These are phyloP conservation scores for Morphnarchus princeps DNA, from an alignment of 2,113 vertebrate genomes.

Conservation along the genomic window DNA sequence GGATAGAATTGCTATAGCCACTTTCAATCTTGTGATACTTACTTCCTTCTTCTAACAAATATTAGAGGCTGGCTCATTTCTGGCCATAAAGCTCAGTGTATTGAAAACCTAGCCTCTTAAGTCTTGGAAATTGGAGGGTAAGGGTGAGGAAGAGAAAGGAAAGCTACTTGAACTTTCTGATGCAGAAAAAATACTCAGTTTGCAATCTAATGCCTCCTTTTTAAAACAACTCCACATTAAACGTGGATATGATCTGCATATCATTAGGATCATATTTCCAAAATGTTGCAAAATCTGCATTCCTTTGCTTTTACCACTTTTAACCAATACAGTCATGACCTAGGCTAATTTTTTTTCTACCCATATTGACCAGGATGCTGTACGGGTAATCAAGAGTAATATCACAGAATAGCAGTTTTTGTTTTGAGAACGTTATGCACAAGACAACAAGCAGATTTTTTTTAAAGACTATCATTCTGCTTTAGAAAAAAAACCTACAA, in stretches of 20 bases:
- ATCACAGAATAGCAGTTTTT: neutral
- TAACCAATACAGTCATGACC: neutral
- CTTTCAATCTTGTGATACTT: neutral
- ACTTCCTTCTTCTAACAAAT: neutral
- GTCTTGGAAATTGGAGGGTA: neutral
- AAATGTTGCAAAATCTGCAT: neutral
- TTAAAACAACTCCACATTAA: neutral
- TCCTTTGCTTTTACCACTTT: neutral
- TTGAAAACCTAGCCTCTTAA: neutral
- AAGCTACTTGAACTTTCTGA: neutral
- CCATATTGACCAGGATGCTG: neutral
- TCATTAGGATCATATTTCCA: neutral
- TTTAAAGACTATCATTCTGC: neutral
- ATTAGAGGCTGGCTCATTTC: neutral
- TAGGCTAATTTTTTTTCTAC: neutral
- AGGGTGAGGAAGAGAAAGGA: neutral
- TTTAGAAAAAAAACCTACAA: neutral
- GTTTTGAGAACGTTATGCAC: neutral
- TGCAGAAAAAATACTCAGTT: neutral
- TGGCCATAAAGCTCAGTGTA: neutral
- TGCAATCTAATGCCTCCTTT: neutral
- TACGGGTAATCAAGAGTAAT: neutral
- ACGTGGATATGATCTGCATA: neutral
- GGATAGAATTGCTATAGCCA: neutral
- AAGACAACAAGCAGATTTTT: neutral